These are phyloP conservation scores for Siniperca chuatsi DNA, from an alignment of 2,113 vertebrate genomes.

Conservation along the genomic window DNA sequence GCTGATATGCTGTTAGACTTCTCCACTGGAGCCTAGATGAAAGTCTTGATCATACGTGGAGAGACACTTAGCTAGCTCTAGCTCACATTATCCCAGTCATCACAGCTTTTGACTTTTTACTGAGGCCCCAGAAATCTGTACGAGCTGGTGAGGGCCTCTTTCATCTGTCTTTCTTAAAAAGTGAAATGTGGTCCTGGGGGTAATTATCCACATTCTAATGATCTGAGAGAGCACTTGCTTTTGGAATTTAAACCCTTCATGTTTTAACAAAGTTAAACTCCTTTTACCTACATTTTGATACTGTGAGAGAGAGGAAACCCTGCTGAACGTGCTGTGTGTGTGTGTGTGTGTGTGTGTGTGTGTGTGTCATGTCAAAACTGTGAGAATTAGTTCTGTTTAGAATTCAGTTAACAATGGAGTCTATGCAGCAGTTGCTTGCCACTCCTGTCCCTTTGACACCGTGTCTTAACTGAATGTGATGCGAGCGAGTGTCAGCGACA, in stretches of 20 bases:
- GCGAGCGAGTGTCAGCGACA: too few species aligned
- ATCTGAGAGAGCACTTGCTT: background rate
- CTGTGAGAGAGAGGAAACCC: too few species aligned
- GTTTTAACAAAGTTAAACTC: background rate
- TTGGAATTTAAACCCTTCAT: background rate
- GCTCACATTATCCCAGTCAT: background rate
- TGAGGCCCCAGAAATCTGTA: background rate
- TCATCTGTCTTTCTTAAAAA: background rate
- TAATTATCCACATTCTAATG: background rate
- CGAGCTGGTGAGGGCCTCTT: background rate
- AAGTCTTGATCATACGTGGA: conserved; percentile 52
- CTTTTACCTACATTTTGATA: too few species aligned
- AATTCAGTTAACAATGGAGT: too few species aligned
- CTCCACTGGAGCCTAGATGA: conserved; percentile 53
- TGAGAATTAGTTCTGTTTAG: too few species aligned
- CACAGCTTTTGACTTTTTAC: background rate
- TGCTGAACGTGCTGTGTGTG: too few species aligned
- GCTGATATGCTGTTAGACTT: conserved; percentile 36
- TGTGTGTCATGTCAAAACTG: too few species aligned
- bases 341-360: too few species aligned
- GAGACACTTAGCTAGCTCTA: conserved; percentile 14
- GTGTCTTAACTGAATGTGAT: too few species aligned
- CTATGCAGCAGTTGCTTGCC: too few species aligned
- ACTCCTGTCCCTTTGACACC: too few species aligned
- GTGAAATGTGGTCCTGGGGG: background rate